Percentiles rank a stretch among this genome's conserved stretches.
These are phyloP conservation scores for Tragelaphus buxtoni DNA, from an alignment of 2,113 vertebrate genomes.

Conservation along the genomic window DNA sequence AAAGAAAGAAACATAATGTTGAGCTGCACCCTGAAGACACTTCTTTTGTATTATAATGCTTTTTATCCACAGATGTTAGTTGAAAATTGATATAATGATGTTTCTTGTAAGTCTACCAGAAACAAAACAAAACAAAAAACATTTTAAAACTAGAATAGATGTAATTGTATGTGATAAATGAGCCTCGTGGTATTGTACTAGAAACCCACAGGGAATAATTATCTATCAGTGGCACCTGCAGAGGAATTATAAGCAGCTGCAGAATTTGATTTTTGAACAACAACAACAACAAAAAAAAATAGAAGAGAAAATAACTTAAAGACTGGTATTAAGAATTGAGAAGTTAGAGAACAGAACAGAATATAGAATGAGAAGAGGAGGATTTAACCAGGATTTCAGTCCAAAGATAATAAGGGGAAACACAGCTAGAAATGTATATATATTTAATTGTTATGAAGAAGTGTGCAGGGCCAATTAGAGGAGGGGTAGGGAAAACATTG, in stretches of 20 bases:
- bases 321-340: slow-evolving; percentile 34
- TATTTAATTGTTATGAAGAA: not conserved
- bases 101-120: slow-evolving; percentile 61
- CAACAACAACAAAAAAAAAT: not conserved
- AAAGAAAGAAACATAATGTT: slow-evolving; percentile 49
- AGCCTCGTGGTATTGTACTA: slow-evolving; percentile 54
- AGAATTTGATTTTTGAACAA: slow-evolving; percentile 72
- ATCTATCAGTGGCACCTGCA: slow-evolving; percentile 56
- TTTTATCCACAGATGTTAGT: slow-evolving; percentile 71
- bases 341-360: slow-evolving; percentile 43
- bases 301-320: slow-evolving; percentile 47
- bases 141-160: slow-evolving; percentile 64
- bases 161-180: slow-evolving; percentile 73
- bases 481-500: not conserved
- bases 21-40: slow-evolving; percentile 48
- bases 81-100: slow-evolving; percentile 57
- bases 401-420: not conserved
- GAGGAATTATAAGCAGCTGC: slow-evolving; percentile 69
- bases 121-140: slow-evolving; percentile 71
- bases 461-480: not conserved
- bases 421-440: not conserved
- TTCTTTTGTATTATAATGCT: slow-evolving; percentile 44
- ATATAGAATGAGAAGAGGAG: not conserved
- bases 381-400: not conserved
- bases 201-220: slow-evolving; percentile 69